Evolutionary conservation across 2,888 invertebrate species (phyloP).

Genomic region (Nemotelus nigrinus): DNA sequence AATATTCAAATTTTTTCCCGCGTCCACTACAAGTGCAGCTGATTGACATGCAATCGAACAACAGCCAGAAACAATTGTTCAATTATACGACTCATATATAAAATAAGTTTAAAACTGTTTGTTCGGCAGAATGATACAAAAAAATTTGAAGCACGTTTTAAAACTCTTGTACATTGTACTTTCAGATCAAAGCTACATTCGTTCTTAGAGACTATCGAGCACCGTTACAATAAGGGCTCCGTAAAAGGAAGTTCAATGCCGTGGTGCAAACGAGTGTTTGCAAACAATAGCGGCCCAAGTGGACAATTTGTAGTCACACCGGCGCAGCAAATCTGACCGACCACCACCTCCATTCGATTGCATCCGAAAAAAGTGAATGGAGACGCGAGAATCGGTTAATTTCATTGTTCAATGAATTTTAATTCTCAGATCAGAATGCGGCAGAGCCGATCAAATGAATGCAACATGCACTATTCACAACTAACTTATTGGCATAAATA

Average conservation of each 20-base stretch:
- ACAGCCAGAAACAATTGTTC: too few relatives aligned
- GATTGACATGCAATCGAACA: too few relatives aligned
- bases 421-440: background rate
- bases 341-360: background rate
- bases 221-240: background rate
- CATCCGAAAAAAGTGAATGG: background rate
- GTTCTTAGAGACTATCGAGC: background rate
- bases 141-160: background rate
- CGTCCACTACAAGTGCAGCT: background rate
- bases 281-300: background rate
- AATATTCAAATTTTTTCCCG: background rate
- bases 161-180: background rate
- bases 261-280: background rate
- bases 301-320: background rate
- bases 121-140: background rate
- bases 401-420: conserved; percentile 28
- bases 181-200: too few relatives aligned
- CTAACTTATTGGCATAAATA: background rate
- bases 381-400: conserved; percentile 1
- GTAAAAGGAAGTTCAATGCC: background rate
- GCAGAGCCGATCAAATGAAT: too few relatives aligned
- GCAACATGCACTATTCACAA: too few relatives aligned
- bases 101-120: too few relatives aligned
- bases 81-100: too few relatives aligned
- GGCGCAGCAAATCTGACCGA: background rate